Percentiles rank a stretch among this genome's conserved stretches.
These are phyloP conservation scores for Sipha flava DNA, from an alignment of 1,140 invertebrate genomes.

Conservation along the genomic window DNA sequence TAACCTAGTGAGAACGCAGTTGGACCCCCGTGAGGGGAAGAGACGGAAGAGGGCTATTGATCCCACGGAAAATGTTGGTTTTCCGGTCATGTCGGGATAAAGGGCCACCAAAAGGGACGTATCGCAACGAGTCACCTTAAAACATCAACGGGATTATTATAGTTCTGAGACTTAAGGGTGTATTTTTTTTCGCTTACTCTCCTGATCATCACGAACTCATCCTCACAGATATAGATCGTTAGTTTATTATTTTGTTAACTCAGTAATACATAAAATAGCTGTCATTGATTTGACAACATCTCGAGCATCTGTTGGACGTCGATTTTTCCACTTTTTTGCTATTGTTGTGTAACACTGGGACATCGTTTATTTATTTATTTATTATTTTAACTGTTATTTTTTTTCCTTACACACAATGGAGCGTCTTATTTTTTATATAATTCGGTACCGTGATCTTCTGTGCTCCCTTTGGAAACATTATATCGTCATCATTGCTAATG, in stretches of 20 bases:
- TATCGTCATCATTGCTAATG: no score
- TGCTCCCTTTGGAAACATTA: no score
- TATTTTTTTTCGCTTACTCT: background rate
- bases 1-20: slow-evolving; percentile 10
- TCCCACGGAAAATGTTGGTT: slow-evolving; percentile 12
- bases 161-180: background rate
- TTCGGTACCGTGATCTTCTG: no score
- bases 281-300: background rate
- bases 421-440: no score
- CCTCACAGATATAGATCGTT: background rate
- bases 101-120: background rate
- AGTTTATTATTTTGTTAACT: background rate
- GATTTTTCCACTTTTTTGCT: background rate
- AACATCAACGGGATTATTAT: slow-evolving; percentile 13
- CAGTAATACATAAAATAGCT: background rate
- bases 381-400: no score
- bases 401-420: no score
- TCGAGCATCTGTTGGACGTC: background rate
- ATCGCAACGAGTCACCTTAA: slow-evolving; percentile 21
- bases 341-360: background rate
- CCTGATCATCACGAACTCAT: no score
- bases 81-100: background rate
- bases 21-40: background rate
- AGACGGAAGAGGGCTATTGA: background rate
- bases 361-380: no score